Evolutionary conservation across 2,113 vertebrate species (phyloP).

Genomic region (Cyphomyrus plagiostoma): DNA sequence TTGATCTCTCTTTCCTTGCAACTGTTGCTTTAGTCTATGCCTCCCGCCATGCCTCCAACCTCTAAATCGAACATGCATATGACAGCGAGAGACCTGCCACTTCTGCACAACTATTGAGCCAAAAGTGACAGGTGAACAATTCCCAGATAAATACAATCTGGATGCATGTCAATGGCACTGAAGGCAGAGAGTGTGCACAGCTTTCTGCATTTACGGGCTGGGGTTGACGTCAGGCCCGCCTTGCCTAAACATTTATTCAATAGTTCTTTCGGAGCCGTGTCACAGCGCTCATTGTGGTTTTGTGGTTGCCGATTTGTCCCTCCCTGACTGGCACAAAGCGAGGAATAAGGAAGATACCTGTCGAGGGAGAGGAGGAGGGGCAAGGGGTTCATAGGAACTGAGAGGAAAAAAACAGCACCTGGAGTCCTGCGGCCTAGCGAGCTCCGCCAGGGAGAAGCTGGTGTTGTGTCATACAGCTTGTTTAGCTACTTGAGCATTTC

Average conservation of each 20-base stretch:
- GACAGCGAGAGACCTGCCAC: slow-evolving; percentile 36
- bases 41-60: slow-evolving; percentile 2
- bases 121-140: slow-evolving; percentile 45
- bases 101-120: slow-evolving; percentile 37
- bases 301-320: neutral
- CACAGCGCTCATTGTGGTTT: slow-evolving; percentile 3
- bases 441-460: neutral
- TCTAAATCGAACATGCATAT: slow-evolving; percentile 27
- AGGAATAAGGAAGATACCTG: neutral
- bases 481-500: neutral
- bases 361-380: neutral
- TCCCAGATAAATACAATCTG: slow-evolving; percentile 38
- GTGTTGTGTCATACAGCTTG: neutral
- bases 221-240: neutral
- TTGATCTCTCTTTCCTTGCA: neutral
- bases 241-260: neutral
- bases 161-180: slow-evolving; percentile 25
- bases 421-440: neutral
- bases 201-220: neutral
- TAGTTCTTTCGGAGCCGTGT: neutral
- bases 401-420: neutral
- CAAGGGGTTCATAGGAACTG: neutral
- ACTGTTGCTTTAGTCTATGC: slow-evolving; percentile 7
- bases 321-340: neutral
- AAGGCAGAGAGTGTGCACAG: neutral